Conservation (phyloP, 2,888 invertebrate genomes). For the Aradus depressus region DNA sequence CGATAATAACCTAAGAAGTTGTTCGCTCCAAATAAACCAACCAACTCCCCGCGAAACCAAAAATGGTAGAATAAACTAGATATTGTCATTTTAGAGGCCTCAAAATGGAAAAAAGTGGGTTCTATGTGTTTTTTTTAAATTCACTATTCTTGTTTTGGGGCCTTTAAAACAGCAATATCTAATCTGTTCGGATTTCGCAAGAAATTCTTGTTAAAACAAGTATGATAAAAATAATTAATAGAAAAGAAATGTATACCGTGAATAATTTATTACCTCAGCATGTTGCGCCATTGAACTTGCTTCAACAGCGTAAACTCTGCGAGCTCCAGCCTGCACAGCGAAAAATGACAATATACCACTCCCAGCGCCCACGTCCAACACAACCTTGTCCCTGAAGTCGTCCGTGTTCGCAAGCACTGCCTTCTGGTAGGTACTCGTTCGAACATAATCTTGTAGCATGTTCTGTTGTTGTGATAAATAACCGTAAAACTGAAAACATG, state of each 20-base stretch:
- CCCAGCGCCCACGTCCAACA: conserved; percentile 96
- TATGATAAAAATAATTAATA: neutral
- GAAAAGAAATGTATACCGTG: too few relatives aligned
- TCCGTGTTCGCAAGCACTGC: conserved; percentile 87
- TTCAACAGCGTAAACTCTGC: conserved; percentile 96
- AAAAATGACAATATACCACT: conserved; percentile 98
- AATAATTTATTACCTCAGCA: conserved; percentile 53
- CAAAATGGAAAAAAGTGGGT: too few relatives aligned
- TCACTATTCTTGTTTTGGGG: too few relatives aligned
- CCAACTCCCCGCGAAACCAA: too few relatives aligned
- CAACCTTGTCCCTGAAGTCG: conserved; percentile 84
- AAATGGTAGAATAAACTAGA: too few relatives aligned
- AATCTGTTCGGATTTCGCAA: too few relatives aligned
- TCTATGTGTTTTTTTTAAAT: too few relatives aligned
- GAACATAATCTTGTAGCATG: conserved; percentile 99
- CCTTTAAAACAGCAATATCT: too few relatives aligned
- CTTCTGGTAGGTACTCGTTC: conserved; percentile 96
- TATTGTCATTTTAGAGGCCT: too few relatives aligned
- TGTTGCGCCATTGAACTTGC: conserved; percentile 98
- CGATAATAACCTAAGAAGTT: too few relatives aligned
- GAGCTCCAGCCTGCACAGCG: conserved; percentile 93
- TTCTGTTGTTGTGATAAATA: conserved; percentile 99
- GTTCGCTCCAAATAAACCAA: too few relatives aligned
- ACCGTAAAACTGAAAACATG: conserved; percentile 73
- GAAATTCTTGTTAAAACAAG: neutral